These are phyloP conservation scores for Tribolium castaneum DNA, from an alignment of 1,140 invertebrate species.

Conservation along the genomic window DNA sequence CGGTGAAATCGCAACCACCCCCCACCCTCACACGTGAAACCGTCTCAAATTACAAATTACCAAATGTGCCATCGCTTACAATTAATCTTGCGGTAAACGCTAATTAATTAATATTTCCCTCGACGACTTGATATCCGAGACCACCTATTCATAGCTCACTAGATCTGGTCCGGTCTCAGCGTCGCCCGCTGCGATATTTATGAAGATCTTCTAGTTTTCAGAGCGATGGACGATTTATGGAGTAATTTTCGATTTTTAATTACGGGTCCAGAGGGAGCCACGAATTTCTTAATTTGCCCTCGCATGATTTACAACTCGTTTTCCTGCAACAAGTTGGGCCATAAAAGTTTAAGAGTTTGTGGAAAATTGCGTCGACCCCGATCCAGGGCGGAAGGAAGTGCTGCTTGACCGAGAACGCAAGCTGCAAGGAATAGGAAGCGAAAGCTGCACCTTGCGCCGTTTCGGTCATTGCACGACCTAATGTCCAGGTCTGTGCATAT, in stretches of 20 bases:
- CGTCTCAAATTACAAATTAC: constrained; percentile 44
- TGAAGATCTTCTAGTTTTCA: constrained; percentile 36
- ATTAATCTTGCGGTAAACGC: constrained; percentile 45
- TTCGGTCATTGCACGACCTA: constrained; percentile 45
- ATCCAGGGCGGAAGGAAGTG: constrained; percentile 46
- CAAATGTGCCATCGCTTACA: constrained; percentile 42
- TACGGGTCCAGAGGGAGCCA: background rate
- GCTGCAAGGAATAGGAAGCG: constrained; percentile 42
- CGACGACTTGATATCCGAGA: constrained; percentile 38
- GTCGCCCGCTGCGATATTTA: constrained; percentile 45
- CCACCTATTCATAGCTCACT: constrained; percentile 44
- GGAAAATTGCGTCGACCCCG: background rate
- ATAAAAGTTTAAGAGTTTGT: background rate
- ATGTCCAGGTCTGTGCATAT: constrained; percentile 43
- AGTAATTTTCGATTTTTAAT: constrained; percentile 44
- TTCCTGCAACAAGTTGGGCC: too few relatives aligned
- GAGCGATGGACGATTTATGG: constrained; percentile 38
- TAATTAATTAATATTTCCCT: constrained; percentile 49
- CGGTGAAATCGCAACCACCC: background rate
- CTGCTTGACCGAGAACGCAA: constrained; percentile 44
- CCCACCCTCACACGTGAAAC: background rate
- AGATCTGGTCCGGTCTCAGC: constrained; percentile 26
- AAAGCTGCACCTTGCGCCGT: constrained; percentile 51
- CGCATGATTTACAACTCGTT: background rate
- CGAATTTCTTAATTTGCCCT: constrained; percentile 13